Percentiles rank a stretch among this genome's conserved stretches.
phyloP scores from a whole-genome alignment of 92 coral and sea anemone genomes.

The Epizoanthus illoricatus region DNA sequence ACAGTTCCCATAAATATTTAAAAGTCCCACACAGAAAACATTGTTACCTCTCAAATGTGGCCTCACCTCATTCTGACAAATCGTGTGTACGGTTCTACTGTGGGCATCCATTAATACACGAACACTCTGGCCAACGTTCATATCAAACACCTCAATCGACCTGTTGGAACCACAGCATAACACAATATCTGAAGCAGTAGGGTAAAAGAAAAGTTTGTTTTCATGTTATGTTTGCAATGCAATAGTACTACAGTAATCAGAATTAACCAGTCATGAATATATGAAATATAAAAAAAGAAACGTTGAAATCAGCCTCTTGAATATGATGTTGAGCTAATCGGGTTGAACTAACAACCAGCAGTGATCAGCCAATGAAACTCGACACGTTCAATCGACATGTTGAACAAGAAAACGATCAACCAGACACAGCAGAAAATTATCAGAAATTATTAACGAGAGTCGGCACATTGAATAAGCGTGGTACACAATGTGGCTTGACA shows the following conservation, averaged over 20 bases:
- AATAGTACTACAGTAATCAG: no score
- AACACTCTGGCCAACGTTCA: conserved; percentile 85
- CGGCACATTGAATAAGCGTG: no score
- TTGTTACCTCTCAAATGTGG: background rate
- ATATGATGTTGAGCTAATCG: no score
- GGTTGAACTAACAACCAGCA: no score
- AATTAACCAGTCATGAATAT: background rate
- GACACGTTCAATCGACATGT: no score
- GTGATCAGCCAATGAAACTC: no score
- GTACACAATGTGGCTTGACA: no score
- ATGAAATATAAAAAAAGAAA: background rate
- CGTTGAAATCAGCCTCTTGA: background rate
- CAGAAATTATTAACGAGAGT: no score
- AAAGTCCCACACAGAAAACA: background rate
- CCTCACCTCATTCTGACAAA: conserved; percentile 86
- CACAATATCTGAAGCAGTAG: conserved; percentile 65
- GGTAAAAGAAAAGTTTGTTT: conserved; percentile 42
- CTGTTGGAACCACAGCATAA: conserved; percentile 93
- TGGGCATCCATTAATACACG: conserved; percentile 88
- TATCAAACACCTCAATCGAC: conserved; percentile 87
- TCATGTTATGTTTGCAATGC: background rate
- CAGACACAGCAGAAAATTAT: no score
- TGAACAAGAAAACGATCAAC: no score
- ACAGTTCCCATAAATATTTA: background rate
- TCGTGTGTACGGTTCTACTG: conserved; percentile 78